These are phyloP conservation scores for Mimas tiliae DNA, from an alignment of 2,888 invertebrate species.

Conservation along the genomic window DNA sequence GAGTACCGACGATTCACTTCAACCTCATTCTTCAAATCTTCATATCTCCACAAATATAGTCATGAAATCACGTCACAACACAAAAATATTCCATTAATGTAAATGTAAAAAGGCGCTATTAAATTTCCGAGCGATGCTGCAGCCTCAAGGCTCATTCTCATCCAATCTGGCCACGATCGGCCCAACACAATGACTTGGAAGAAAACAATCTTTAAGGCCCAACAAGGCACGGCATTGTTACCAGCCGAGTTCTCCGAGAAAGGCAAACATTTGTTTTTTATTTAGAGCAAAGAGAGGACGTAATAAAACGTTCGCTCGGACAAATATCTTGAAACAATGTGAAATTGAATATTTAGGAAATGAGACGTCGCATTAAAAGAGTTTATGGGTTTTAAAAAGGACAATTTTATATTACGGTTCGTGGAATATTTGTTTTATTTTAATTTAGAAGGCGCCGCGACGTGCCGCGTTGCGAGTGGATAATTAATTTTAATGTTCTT, in stretches of 20 bases:
- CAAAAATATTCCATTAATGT: slow-evolving; percentile 13
- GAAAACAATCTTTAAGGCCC: slow-evolving; percentile 67
- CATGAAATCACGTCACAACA: background rate
- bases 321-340: slow-evolving; percentile 30
- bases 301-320: slow-evolving; percentile 29
- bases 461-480: background rate
- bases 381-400: slow-evolving; percentile 15
- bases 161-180: slow-evolving; percentile 60
- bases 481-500: slow-evolving; percentile 22
- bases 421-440: slow-evolving; percentile 22
- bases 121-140: slow-evolving; percentile 35
- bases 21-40: background rate
- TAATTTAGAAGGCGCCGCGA: slow-evolving; percentile 16
- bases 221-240: slow-evolving; percentile 28
- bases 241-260: slow-evolving; percentile 29
- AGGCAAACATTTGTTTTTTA: slow-evolving; percentile 49
- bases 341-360: slow-evolving; percentile 27
- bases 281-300: slow-evolving; percentile 42
- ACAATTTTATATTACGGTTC: slow-evolving; percentile 9
- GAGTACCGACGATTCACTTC: no score
- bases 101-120: slow-evolving; percentile 18
- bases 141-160: slow-evolving; percentile 58
- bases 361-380: slow-evolving; percentile 12
- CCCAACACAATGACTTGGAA: slow-evolving; percentile 64
- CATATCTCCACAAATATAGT: background rate